Base-by-base conservation (phyloP, 2,113 vertebrate genomes). In the Rhadina sibilatrix region DNA sequence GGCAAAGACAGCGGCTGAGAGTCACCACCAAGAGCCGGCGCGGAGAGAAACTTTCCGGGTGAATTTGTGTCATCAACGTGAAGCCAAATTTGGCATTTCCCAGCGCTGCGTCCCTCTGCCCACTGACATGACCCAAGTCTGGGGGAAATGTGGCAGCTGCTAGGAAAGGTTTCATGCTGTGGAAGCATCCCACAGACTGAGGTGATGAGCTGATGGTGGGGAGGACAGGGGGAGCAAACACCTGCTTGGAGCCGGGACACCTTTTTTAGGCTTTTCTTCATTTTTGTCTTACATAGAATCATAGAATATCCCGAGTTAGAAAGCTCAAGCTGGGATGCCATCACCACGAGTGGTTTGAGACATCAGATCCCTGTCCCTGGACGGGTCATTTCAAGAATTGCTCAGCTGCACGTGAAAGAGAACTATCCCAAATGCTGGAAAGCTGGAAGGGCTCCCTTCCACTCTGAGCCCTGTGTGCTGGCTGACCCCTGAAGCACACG, bases 401-500 rank as follows among this genome's bases (percentile, higher is more conserved):
- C 78, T 77, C 20, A 18, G 20, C 30, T 12, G 1, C 54, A 2
- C 0, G 1, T 0, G 9, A 10, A 75, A 44, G 17, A 15, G 33
- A 47, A 83, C 3, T 1, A 20, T 30, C 47, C 44, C 61, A 28
- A 83, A 21, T 30, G 1, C 30, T 16, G 5, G 10, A 5, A 54
- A 66, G 52, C 57, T 79, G 15, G 23, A 33, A 25, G 38, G 30
- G 46, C 37, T 64, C 44, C 50, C 27, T 60, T 30, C 3, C n/a
- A 24, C 40, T 49, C 11, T 6, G 71, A 72, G 56, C 8, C 31
- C 14, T 46, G 0, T 0, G 22, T 15, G 19, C 37, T 46, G 64
- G 12, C 49, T 0, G 0, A 20, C 35, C 18, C n/a, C 38, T 11
- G 20, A 2, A 11, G 52, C 13, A 17, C 2, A 0, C 1, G 5